Evolutionary conservation across 2,888 invertebrate genomes (phyloP).

Genomic region (Tenthredo amoena): DNA sequence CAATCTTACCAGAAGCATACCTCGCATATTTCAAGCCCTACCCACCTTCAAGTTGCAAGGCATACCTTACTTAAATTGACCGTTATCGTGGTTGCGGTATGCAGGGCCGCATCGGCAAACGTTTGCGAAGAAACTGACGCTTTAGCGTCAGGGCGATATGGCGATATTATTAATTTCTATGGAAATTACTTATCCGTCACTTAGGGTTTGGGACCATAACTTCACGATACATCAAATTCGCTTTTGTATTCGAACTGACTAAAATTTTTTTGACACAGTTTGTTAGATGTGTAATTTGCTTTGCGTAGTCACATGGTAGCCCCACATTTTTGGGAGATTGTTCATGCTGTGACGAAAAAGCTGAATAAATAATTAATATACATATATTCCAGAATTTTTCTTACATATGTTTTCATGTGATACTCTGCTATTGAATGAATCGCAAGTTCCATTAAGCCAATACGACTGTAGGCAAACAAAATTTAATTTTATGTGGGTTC

Average conservation of each 20-base stretch:
- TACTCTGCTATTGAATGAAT: not conserved
- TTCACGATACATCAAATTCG: not conserved
- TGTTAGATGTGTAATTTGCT: not conserved
- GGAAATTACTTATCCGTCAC: not conserved
- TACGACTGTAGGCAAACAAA: not conserved
- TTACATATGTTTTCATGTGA: not conserved
- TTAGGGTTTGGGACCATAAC: not conserved
- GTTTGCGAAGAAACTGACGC: not conserved
- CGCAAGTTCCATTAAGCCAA: not conserved
- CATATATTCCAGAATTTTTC: not conserved
- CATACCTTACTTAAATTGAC: slow-evolving; percentile 50
- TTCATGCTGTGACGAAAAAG: not conserved
- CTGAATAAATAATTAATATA: not conserved
- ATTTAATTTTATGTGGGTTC: not conserved
- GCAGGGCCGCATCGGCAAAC: slow-evolving; percentile 40
- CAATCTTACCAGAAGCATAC: slow-evolving; percentile 40
- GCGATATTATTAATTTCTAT: not conserved
- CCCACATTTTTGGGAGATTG: not conserved
- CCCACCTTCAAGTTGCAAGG: slow-evolving; percentile 32
- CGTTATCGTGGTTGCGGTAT: slow-evolving; percentile 48
- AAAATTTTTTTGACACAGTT: not conserved
- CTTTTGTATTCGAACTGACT: not conserved
- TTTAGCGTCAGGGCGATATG: not conserved
- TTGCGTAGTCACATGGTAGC: not conserved
- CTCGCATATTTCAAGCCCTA: slow-evolving; percentile 46